Base-by-base conservation (phyloP, 2,113 vertebrate genomes). In the Gambusia affinis region DNA sequence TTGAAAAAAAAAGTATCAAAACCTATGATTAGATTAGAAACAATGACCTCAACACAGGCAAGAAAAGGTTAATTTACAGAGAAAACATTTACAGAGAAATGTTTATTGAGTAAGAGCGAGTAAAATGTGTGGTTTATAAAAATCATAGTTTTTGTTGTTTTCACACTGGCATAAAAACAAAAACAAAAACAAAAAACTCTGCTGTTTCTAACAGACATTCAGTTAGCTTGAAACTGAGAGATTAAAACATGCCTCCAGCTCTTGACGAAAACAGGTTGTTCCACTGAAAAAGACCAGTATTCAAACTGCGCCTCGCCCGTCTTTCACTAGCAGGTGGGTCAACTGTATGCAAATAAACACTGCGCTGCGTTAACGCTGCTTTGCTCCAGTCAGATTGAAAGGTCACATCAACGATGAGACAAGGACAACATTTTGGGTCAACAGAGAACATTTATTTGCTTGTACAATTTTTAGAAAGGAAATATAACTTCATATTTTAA, bases 271-370 rank as follows among this genome's bases (percentile, higher is more conserved):
- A 51, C 19, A 29, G n/a, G 27, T 60, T n/a, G 8, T 70, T 8
- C 28, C 5, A 12, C 47, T 27, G 54, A 12, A 75, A 67, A 33
- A 33, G 54, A 35, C 35, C n/a, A 42, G 19, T 24, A 30, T 57
- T 63, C 60, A 63, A 69, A 62, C 8, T 57, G 17, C 8, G 47
- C 79, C 70, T 37, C 47, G 1, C 70, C 74, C 71, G 29, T 61
- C 37, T 69, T 63, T 31, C 22, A 17, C 57, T 17, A 27, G 15
- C 84, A 80, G 86, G 70, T 83, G 79, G 67, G 78, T n/a, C 57
- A 89, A 92, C 87, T 72, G 86, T 64, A 88, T 80, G 73, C 86
- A 92, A 86, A 88, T 67, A 66, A 65, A 70, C 37, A 17, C 0
- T 63, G 67, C 64, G 42, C 77, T 76, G 64, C 19, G 29, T 65